Base-by-base conservation (phyloP, 1,140 invertebrate genomes). In the Drosophila arawakana region DNA sequence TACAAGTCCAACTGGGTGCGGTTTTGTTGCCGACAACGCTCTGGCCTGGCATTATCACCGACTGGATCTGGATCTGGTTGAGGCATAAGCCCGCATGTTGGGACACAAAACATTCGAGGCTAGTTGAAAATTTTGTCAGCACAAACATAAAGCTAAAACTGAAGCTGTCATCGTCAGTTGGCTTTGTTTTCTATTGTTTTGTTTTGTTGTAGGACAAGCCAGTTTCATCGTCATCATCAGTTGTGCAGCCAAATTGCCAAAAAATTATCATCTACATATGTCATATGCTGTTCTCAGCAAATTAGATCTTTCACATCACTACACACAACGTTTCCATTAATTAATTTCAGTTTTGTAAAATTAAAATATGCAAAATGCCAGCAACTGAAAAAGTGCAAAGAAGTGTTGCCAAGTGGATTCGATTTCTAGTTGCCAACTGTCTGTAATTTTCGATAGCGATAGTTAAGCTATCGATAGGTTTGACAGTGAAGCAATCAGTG, bases 131-230 rank as follows among this genome's bases (percentile, higher is more conserved):
- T 69, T 69, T 73, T 49, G 50, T 73, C 50, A 61, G 57, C 25
- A 30, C 65, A 7, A 50, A 13, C 50, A 54, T 30, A 6, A 30
- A 30, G 25, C 25, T 30, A 30, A 35, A 15, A 52, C 18, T 44
- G 59, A 15, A 39, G 71, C 65, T 73, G 71, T 73, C 71, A 73
- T 21, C 57, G 52, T 37, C 61, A 63, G 54, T 10, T 18, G 61
- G 61, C 21, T 63, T 34, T 54, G 35, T 9, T 57, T 13, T 18
- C 10, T 18, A 39, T 55, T 55, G 34, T 55, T 11, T n/a, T 34
- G 34, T n/a, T 55, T 11, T 8, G 15, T 37, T 55, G 34, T 55
- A 13, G 54, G 35, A 21, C 54, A 41, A 35, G n/a, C 52, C 35
- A n/a, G 52, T 39, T 39, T 39, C 52, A 39, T n/a, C 25, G 25